phyloP scores from a whole-genome alignment of 2,888 invertebrate species.

The Himalopsyche kuldschensis region DNA sequence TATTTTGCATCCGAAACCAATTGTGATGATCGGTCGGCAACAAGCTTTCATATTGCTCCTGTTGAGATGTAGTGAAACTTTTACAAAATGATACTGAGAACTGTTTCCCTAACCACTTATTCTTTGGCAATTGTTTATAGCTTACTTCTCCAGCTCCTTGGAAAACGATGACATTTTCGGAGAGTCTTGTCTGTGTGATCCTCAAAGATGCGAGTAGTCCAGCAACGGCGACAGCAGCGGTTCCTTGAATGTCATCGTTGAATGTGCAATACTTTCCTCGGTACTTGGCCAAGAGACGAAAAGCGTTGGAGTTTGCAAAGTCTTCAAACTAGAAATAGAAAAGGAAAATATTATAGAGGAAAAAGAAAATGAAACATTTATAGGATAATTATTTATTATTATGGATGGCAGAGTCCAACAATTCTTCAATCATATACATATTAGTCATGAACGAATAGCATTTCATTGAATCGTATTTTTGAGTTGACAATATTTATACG shows the following conservation, averaged over 20 bases:
- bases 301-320: slow-evolving; percentile 97
- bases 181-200: slow-evolving; percentile 78
- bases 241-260: slow-evolving; percentile 99
- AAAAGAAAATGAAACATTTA: no score
- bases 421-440: background rate
- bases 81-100: background rate
- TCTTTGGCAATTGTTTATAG: background rate
- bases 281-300: slow-evolving; percentile 89
- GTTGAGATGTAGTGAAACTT: background rate
- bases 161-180: slow-evolving; percentile 88
- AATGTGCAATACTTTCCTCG: slow-evolving; percentile 92
- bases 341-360: background rate
- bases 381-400: no score
- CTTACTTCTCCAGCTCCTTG: slow-evolving; percentile 80
- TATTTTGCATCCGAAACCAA: no score
- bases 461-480: no score
- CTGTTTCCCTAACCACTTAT: no score
- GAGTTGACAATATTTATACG: no score
- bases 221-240: slow-evolving; percentile 93
- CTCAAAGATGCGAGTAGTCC: slow-evolving; percentile 80
- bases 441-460: no score
- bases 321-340: slow-evolving; percentile 83
- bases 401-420: no score
- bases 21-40: background rate
- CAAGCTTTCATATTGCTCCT: background rate